phyloP scores from a whole-genome alignment of 2,797 vertebrate species.

The Moxostoma hubbsi region DNA sequence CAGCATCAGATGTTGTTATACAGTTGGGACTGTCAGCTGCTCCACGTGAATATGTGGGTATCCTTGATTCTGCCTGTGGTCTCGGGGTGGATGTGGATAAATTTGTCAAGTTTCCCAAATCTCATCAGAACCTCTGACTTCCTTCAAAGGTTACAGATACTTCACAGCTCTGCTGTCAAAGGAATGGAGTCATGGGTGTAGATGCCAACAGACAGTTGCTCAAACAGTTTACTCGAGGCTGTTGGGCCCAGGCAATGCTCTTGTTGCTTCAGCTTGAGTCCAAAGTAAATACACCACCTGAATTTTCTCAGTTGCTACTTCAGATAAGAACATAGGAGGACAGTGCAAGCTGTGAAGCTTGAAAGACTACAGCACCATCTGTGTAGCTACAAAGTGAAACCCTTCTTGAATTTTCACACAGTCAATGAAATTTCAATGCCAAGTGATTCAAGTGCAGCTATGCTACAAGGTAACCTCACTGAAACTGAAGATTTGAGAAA shows the following conservation, averaged over 20 bases:
- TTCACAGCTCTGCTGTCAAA: slow-evolving; percentile 2
- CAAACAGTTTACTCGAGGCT: neutral
- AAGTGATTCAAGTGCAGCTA: neutral
- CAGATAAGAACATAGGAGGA: neutral
- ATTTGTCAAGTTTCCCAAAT: neutral
- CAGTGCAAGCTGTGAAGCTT: neutral
- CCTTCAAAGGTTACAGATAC: slow-evolving; percentile 2
- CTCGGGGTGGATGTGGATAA: neutral
- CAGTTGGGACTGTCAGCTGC: too few relatives aligned
- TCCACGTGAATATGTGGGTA: neutral
- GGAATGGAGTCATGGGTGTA: neutral
- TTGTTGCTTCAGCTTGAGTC: neutral
- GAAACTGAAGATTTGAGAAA: neutral
- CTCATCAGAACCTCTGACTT: neutral
- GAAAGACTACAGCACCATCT: neutral
- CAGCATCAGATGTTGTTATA: too few relatives aligned
- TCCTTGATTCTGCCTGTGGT: slow-evolving; percentile 5
- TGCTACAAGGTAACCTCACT: neutral
- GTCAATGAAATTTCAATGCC: neutral
- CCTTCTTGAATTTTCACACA: neutral
- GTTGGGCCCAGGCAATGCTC: neutral
- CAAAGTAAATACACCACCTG: neutral
- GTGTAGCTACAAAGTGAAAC: neutral
- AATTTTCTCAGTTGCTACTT: neutral
- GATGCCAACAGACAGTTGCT: neutral